A percentile compares a stretch with the other conserved stretches of the same genome.
Conservation (phyloP, 2,113 vertebrate genomes). For the Salminus brasiliensis region DNA sequence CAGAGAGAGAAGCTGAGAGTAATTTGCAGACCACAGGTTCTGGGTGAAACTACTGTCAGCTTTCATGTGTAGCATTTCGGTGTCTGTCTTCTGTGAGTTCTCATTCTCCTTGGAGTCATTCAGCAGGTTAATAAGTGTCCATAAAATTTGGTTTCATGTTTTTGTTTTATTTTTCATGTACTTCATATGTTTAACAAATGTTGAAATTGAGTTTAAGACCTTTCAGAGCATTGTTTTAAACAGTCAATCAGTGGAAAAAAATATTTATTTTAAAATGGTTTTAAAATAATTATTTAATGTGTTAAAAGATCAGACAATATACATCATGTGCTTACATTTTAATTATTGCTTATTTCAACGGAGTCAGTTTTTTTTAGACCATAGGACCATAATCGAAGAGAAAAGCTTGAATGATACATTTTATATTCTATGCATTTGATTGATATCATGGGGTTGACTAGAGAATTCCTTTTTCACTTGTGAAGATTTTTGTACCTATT, state of each 20-base stretch:
- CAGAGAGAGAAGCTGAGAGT: slow-evolving; percentile 10
- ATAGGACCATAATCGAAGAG: slow-evolving; percentile 39
- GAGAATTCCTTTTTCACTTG: slow-evolving; percentile 47
- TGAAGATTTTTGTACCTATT: slow-evolving; percentile 56
- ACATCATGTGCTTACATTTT: slow-evolving; percentile 17
- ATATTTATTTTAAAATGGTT: slow-evolving; percentile 27
- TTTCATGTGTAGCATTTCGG: slow-evolving; percentile 40
- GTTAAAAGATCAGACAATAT: background rate
- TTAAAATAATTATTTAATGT: slow-evolving; percentile 17
- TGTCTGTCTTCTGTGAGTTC: background rate
- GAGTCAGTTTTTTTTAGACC: slow-evolving; percentile 34
- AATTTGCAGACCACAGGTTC: slow-evolving; percentile 18
- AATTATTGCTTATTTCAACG: slow-evolving; percentile 9
- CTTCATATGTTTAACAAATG: background rate
- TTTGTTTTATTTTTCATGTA: slow-evolving; percentile 17
- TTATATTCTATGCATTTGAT: slow-evolving; percentile 55
- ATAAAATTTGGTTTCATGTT: slow-evolving; percentile 34
- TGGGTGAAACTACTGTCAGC: slow-evolving; percentile 25
- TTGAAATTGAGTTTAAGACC: slow-evolving; percentile 20
- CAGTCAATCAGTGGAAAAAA: background rate
- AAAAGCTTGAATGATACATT: slow-evolving; percentile 41
- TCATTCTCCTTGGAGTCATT: background rate
- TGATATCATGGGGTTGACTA: slow-evolving; percentile 42
- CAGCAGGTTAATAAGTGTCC: slow-evolving; percentile 4
- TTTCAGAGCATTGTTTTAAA: slow-evolving; percentile 23